Conservation (phyloP, 2,888 invertebrate species). For the Caenorhabditis sp. region DNA sequence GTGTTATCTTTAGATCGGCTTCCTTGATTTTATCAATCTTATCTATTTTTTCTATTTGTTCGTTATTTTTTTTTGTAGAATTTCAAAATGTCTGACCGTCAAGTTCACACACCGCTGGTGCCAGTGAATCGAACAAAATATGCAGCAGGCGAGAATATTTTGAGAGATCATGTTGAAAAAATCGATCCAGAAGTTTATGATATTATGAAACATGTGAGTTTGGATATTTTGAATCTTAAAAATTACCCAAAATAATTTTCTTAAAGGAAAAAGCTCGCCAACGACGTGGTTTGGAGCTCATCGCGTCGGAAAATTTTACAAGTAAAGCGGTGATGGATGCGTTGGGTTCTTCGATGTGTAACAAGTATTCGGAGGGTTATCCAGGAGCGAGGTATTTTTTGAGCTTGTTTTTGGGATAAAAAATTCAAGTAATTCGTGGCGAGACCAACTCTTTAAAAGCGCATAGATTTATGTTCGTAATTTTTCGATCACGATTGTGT, state of each 20-base stretch:
- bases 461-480: no score
- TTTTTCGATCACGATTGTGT: no score
- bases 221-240: background rate
- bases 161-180: conserved; percentile 74
- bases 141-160: conserved; percentile 48
- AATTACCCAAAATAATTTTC: conserved; percentile 2
- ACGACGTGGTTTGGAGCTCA: conserved; percentile 86
- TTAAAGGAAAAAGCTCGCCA: conserved; percentile 84
- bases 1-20: background rate
- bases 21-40: background rate
- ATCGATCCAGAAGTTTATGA: conserved; percentile 86
- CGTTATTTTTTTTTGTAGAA: conserved; percentile 25
- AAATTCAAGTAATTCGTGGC: no score
- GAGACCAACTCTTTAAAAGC: no score
- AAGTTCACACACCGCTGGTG: conserved; percentile 58
- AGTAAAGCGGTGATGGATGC: conserved; percentile 73
- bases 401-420: no score
- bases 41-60: background rate
- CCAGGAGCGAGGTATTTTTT: conserved; percentile 71
- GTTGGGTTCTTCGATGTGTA: conserved; percentile 75
- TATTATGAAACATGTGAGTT: conserved; percentile 76
- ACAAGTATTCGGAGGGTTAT: conserved; percentile 77
- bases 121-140: conserved; percentile 54
- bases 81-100: conserved; percentile 32
- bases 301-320: conserved; percentile 84